Percentiles rank a stretch among this genome's conserved stretches.
These are phyloP conservation scores for Myiagra hebetior DNA, from an alignment of 2,113 vertebrate species.

Conservation along the genomic window DNA sequence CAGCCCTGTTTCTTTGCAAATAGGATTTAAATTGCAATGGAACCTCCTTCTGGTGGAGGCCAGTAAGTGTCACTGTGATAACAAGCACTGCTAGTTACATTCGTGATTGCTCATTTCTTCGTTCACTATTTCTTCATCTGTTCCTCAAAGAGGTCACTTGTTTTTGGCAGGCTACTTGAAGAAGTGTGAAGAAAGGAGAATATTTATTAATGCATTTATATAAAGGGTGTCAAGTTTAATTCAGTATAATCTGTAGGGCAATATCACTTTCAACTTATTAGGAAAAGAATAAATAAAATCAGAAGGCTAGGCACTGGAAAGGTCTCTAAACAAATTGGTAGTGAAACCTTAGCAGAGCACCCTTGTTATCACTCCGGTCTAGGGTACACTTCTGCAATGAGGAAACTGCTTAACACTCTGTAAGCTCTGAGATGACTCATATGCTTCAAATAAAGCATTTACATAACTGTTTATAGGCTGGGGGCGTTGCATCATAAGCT, in stretches of 20 bases:
- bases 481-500: neutral
- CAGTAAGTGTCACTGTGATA: neutral
- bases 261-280: neutral
- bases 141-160: neutral
- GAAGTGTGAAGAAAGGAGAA: neutral
- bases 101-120: neutral
- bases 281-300: conserved; percentile 26
- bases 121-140: neutral
- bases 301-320: neutral
- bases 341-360: neutral
- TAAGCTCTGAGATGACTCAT: neutral
- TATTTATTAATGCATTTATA: neutral
- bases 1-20: neutral
- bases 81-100: neutral
- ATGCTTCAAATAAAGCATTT: conserved; percentile 23
- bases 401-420: neutral
- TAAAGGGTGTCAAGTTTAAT: neutral
- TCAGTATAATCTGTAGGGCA: neutral
- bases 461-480: conserved; percentile 23
- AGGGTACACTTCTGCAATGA: neutral
- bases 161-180: conserved; percentile 4
- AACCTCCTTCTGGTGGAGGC: neutral
- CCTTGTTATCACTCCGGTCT: neutral
- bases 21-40: neutral
- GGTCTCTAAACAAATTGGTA: neutral